Conservation (phyloP, 2,113 vertebrate genomes). For the Prunella himalayana region DNA sequence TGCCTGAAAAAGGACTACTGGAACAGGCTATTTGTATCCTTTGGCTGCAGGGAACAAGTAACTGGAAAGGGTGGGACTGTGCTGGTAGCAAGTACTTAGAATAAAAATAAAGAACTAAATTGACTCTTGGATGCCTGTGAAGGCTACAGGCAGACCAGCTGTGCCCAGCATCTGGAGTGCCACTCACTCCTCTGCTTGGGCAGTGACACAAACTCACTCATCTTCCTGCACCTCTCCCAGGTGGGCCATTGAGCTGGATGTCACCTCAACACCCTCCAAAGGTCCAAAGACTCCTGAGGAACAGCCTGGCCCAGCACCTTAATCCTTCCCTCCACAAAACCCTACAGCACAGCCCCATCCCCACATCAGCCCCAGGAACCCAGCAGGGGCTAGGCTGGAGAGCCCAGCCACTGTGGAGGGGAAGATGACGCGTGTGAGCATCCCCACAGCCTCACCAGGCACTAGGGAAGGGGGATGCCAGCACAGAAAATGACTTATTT, state of each 20-base stretch:
- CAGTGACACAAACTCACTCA: rapidly evolving
- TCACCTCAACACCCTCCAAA: background rate
- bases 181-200: rapidly evolving
- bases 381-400: background rate
- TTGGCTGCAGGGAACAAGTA: background rate
- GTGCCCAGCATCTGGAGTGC: background rate
- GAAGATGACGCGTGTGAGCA: rapidly evolving
- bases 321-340: background rate
- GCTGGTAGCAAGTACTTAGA: background rate
- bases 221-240: background rate
- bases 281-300: background rate
- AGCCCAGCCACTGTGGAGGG: rapidly evolving
- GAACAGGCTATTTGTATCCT: conserved; percentile 14
- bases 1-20: background rate
- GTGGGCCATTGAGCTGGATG: background rate
- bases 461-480: background rate
- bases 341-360: rapidly evolving
- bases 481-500: background rate
- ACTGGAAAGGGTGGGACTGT: conserved; percentile 46
- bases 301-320: background rate
- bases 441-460: background rate
- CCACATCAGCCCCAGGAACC: rapidly evolving
- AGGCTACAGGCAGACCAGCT: background rate
- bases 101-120: background rate
- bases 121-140: background rate